These are phyloP conservation scores for Euphonia xanthogaster DNA, from an alignment of 2,797 vertebrate species.

Conservation along the genomic window DNA sequence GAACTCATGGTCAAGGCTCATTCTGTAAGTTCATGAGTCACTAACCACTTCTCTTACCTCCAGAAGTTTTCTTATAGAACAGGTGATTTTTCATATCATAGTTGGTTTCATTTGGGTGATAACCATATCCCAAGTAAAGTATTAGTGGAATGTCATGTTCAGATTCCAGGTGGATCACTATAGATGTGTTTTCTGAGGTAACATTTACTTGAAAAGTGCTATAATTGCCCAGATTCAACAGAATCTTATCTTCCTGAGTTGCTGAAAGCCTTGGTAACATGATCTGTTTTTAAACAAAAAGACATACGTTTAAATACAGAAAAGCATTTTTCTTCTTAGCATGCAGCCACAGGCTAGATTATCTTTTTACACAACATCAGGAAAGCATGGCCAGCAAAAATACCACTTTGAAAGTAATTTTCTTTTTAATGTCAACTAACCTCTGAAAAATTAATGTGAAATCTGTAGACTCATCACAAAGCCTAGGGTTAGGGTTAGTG, in stretches of 20 bases:
- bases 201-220: conserved; percentile 86
- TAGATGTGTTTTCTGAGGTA: conserved; percentile 78
- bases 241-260: conserved; percentile 74
- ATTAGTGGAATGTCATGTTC: conserved; percentile 80
- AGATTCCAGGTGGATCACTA: conserved; percentile 87
- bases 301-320: background rate
- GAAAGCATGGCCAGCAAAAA: background rate
- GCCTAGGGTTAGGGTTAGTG: background rate
- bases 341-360: background rate
- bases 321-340: background rate
- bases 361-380: background rate
- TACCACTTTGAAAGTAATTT: background rate
- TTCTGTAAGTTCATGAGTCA: background rate
- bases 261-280: conserved; percentile 79
- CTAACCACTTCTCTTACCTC: conserved; percentile 72
- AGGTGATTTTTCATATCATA: conserved; percentile 79
- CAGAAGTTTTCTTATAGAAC: conserved; percentile 68
- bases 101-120: conserved; percentile 82
- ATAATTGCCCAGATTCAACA: conserved; percentile 82
- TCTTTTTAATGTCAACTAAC: background rate
- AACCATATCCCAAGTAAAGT: conserved; percentile 83
- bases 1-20: background rate
- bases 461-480: background rate
- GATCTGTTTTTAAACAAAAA: conserved; percentile 78
- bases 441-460: background rate